A percentile compares a stretch with the other conserved stretches of the same genome.
Conservation (phyloP, 2,888 invertebrate genomes). For the Heliconius hortense region DNA sequence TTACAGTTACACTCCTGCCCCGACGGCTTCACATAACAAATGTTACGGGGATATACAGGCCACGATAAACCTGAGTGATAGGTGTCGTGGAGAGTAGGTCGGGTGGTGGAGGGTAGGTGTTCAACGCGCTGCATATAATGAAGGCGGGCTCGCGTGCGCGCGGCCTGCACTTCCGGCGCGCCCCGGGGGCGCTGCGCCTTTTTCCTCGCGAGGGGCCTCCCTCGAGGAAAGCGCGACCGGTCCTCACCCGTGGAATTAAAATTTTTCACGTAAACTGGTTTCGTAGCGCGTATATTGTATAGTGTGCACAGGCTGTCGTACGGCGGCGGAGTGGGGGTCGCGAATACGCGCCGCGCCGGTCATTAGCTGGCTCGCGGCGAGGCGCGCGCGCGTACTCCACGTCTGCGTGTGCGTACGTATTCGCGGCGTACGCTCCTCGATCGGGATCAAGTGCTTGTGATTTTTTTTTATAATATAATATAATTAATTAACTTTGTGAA, state of each 20-base stretch:
- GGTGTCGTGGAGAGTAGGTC: constrained; percentile 43
- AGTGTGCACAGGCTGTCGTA: constrained; percentile 33
- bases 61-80: constrained; percentile 40
- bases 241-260: constrained; percentile 79
- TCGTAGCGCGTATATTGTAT: constrained; percentile 67
- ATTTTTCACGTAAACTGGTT: constrained; percentile 82
- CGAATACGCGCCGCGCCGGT: constrained; percentile 77
- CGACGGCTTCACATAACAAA: neutral
- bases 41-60: neutral
- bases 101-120: constrained; percentile 61
- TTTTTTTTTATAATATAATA: neutral
- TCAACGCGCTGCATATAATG: constrained; percentile 77
- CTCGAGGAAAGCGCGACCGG: constrained; percentile 76
- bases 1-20: no score
- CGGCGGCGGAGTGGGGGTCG: constrained; percentile 76
- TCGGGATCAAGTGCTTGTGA: constrained; percentile 51
- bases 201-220: constrained; percentile 67
- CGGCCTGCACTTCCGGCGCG: constrained; percentile 77
- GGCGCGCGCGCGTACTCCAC: constrained; percentile 71
- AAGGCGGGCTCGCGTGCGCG: constrained; percentile 74
- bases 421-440: constrained; percentile 36
- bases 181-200: constrained; percentile 76
- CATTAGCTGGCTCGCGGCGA: constrained; percentile 75
- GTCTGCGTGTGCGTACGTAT: constrained; percentile 48
- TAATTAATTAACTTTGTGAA: constrained; percentile 9